Base-by-base conservation (phyloP, 2,797 vertebrate genomes). In the Anguilla marmorata region DNA sequence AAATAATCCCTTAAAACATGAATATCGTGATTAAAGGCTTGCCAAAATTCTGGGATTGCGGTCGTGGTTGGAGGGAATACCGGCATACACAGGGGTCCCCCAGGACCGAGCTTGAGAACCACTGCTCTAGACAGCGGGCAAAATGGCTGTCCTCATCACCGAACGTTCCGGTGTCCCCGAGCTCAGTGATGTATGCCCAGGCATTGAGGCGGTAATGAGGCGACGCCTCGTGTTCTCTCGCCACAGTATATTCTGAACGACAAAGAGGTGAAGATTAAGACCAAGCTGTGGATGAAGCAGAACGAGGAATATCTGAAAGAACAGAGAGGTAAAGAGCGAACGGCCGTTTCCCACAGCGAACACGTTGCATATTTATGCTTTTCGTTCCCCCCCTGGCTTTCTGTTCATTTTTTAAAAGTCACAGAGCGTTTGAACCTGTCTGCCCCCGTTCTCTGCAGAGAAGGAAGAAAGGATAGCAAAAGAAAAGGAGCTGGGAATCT, bases 221-320 rank as follows among this genome's bases (percentile, higher is more conserved):
- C 7, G 1, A 12, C 1, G 4, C 5, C 60, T 24, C 2, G 21
- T 66, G 9, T n/a, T 27, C 63, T n/a, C 24, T 90, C 83, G 89
- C 89, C 89, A 33, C 92, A 99, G 98, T 99, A 99, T 91, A 97
- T 99, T 89, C 97, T 99, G 88, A 97, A 96, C 0, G 98, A 99
- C 87, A 92, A 95, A 0, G 98, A 99, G 93, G 92, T 98, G 88
- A 95, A 97, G 37, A 93, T 99, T 87, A 99, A 99, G 95, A 98
- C 97, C 0, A 97, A 97, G 60, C 94, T 99, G 52, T 99, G 98
- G 98, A 98, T 98, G 97, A 97, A 96, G 86, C 97, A 99, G 91
- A 99, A 99, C 72, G 97, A 96, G 0, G 98, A 99, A 93, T 99
- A 98, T 95, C 94, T 99, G 91, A 97, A 97, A 90, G 97, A 99